phyloP scores from a whole-genome alignment of 2,797 vertebrate genomes.

The Toxotes lorentzi region DNA sequence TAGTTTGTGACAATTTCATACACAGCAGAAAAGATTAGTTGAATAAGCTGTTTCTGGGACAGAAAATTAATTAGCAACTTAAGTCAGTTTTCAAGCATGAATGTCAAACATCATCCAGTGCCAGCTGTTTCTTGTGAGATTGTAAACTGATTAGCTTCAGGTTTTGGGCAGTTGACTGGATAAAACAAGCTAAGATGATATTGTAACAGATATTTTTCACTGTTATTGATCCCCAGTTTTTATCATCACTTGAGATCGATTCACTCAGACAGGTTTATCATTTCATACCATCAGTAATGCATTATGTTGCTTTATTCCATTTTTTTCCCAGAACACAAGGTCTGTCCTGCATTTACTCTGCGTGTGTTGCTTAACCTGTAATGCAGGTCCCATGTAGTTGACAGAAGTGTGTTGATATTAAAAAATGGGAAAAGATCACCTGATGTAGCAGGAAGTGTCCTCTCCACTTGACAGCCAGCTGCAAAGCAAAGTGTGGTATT shows the following conservation, averaged over 20 bases:
- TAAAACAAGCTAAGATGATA: too few relatives aligned
- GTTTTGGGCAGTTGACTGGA: background rate
- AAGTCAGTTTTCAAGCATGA: too few relatives aligned
- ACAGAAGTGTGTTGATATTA: background rate
- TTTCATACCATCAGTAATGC: background rate
- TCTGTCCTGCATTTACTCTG: background rate
- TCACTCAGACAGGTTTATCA: background rate
- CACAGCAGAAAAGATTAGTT: background rate
- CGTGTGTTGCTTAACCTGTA: slow-evolving; percentile 31
- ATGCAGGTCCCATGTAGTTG: background rate
- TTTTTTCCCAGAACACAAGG: background rate
- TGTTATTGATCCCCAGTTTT: background rate
- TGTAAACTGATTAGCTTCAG: background rate
- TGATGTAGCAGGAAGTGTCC: slow-evolving; percentile 25
- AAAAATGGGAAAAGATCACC: background rate
- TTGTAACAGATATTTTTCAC: background rate
- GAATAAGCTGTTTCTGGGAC: background rate
- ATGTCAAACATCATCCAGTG: too few relatives aligned
- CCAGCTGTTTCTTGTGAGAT: too few relatives aligned
- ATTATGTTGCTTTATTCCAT: background rate
- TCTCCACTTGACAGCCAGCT: background rate
- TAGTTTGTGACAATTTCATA: background rate
- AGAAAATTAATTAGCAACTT: background rate
- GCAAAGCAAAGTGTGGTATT: background rate
- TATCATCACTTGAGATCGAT: background rate